Evolutionary conservation across 53 echinoderm and acorn worm species (phyloP), one percentile per base, ranked within the genome.

Genomic region (Astropecten irregularis): DNA sequence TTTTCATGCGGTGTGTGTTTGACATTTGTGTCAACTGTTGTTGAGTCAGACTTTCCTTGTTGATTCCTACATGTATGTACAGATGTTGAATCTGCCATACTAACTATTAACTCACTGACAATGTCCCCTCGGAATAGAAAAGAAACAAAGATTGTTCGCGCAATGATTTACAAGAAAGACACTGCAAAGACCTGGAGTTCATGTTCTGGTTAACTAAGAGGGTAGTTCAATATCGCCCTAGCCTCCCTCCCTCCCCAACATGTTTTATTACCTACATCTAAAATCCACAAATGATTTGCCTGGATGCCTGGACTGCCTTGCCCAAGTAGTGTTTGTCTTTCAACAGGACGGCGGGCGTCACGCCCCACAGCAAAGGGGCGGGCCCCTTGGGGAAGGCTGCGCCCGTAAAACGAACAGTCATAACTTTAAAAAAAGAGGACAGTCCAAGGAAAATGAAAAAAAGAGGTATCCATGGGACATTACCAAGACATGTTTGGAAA

Each of bases 281-380:
- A 61, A 79, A 79, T 62, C 63, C 79, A 48, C 63, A 49, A 63
- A 79, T 63, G 63, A 37, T 79, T 57, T n/a, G 22, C 79, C 18
- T 47, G 62, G 27, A 79, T 79, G 79, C 79, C 79, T 46, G 31
- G 31, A 9, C 10, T 9, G 27, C 63, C 46, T 68, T 44, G 48
- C 47, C 79, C 49, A 48, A 42, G n/a, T 60, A 27, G 18, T 18
- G 44, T 62, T 40, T 30, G 40, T 46, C 79, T 62, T 25, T 46
- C 59, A 77, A 42, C 58, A 16, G 77, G 77, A 46, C 56, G 20
- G 54, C 22, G 59, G 20, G 44, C n/a, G 58, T 62, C 79, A 48
- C 63, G 33, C 79, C 47, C 62, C 46, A 29, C 6, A 8, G 48
- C 28, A 23, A 26, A 37, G n/a, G n/a, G n/a, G 18, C 46, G 9